A percentile compares a stretch with the other conserved stretches of the same genome.
Evolutionary conservation across 2,113 vertebrate species (phyloP).

Genomic region (Catharus fuscescens): DNA sequence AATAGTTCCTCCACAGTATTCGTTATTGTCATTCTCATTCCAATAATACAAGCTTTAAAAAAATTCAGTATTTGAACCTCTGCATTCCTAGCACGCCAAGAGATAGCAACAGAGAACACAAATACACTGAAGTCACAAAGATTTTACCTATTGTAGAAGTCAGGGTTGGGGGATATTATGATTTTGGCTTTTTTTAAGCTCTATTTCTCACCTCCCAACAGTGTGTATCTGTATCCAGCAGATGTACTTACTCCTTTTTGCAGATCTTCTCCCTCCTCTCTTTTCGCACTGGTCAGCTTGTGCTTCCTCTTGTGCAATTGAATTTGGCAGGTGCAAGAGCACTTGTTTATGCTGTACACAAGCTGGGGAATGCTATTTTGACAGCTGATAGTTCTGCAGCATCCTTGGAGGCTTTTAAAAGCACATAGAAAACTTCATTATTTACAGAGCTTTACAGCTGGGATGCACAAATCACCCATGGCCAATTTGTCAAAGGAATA

Average conservation of each 20-base stretch:
- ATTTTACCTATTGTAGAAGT: neutral
- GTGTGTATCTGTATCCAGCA: neutral
- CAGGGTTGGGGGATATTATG: neutral
- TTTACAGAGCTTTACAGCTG: conserved; percentile 3
- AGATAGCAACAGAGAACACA: neutral
- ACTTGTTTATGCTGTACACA: neutral
- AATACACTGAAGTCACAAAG: neutral
- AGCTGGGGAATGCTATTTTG: neutral
- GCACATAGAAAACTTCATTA: neutral
- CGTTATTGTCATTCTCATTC: neutral
- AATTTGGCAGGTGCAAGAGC: neutral
- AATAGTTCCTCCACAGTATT: neutral
- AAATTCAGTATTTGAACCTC: neutral
- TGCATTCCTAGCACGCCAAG: neutral
- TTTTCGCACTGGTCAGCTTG: neutral
- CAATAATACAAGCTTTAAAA: neutral
- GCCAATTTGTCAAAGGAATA: neutral
- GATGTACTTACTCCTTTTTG: neutral
- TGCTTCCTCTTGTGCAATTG: neutral
- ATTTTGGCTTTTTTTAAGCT: neutral
- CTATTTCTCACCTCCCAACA: rapidly evolving
- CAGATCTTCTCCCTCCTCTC: neutral
- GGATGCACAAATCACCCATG: neutral
- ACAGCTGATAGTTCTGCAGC: conserved; percentile 3
- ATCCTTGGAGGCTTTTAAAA: conserved; percentile 37